phyloP scores from a whole-genome alignment of 2,113 vertebrate genomes.

The Piliocolobus tephrosceles region DNA sequence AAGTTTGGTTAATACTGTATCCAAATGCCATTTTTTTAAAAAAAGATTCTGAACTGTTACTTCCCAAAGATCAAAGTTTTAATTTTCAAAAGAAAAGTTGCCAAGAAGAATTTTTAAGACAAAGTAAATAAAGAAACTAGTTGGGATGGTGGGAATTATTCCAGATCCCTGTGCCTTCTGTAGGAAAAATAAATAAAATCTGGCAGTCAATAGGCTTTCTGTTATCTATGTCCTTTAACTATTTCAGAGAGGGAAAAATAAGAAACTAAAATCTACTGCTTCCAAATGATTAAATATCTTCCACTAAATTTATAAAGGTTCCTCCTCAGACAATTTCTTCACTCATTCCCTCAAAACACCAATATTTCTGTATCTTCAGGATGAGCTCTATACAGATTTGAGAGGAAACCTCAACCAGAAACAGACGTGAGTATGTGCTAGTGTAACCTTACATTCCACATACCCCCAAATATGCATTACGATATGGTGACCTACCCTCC shows the following conservation, averaged over 20 bases:
- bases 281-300: conserved; percentile 22
- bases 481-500: neutral
- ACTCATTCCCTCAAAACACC: neutral
- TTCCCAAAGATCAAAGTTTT: conserved; percentile 18
- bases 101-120: conserved; percentile 48
- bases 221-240: neutral
- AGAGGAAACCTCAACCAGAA: neutral
- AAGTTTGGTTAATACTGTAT: conserved; percentile 26
- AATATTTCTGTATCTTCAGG: neutral
- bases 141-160: neutral
- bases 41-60: neutral
- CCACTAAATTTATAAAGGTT: neutral
- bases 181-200: conserved; percentile 17
- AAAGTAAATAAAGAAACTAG: neutral
- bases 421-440: neutral
- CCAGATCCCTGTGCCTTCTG: neutral
- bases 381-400: neutral
- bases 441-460: neutral
- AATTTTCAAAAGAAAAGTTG: conserved; percentile 31
- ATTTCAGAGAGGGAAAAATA: conserved; percentile 18
- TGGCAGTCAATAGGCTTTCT: neutral
- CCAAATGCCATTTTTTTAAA: neutral
- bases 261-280: conserved; percentile 9
- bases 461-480: neutral
- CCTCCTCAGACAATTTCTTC: neutral